Evolutionary conservation across 2,797 vertebrate genomes (phyloP).

Genomic region (Paguma larvata): DNA sequence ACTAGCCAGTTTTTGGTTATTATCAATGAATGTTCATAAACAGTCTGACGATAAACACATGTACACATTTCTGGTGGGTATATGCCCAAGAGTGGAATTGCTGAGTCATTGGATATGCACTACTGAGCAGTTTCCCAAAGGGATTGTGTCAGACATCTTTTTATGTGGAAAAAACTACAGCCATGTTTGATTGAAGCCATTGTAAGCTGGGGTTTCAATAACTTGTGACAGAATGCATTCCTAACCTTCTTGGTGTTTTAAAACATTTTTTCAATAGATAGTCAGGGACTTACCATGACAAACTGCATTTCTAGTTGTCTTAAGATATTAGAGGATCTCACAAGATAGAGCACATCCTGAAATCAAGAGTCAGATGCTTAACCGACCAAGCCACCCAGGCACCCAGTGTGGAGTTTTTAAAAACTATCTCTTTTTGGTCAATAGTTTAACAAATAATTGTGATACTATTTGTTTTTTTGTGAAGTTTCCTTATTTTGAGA

Average conservation of each 20-base stretch:
- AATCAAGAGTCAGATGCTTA: too few species aligned
- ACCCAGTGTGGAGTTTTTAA: not conserved
- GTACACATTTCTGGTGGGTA: not conserved
- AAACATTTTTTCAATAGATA: not conserved
- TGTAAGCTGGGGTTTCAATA: conserved; percentile 15
- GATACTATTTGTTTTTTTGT: not conserved
- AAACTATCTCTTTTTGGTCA: not conserved
- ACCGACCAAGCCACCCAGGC: too few species aligned
- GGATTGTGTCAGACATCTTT: not conserved
- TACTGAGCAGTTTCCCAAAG: not conserved
- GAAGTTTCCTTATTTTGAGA: too few species aligned
- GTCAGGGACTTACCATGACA: not conserved
- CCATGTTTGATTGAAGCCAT: not conserved
- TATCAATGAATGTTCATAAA: not conserved
- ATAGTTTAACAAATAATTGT: conserved; percentile 30
- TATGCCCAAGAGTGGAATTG: not conserved
- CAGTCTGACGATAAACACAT: not conserved
- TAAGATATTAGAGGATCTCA: not conserved
- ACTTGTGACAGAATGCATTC: not conserved
- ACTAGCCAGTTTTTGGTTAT: not conserved
- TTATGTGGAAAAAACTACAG: not conserved
- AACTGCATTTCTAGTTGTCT: not conserved
- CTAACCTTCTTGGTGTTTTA: not conserved
- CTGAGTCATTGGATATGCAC: not conserved
- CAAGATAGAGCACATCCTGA: not conserved